phyloP scores from a whole-genome alignment of 1,140 invertebrate genomes.

The Bombus superbus region DNA sequence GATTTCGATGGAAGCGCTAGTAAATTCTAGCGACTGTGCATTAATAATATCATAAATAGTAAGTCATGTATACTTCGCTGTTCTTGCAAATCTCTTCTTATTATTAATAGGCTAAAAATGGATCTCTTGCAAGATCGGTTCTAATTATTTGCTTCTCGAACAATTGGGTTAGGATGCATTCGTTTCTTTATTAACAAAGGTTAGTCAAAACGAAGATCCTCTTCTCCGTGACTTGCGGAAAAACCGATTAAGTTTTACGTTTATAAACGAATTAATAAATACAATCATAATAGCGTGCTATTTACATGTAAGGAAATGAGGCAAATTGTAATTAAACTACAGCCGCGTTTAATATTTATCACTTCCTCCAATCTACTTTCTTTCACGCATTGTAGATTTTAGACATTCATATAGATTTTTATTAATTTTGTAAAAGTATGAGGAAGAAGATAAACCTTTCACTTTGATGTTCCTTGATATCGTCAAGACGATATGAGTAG shows the following conservation, averaged over 20 bases:
- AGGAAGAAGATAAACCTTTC: no score
- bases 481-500: no score
- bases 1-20: background rate
- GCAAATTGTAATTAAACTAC: no score
- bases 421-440: no score
- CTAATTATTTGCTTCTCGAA: background rate
- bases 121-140: background rate
- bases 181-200: background rate
- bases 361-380: no score
- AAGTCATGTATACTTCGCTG: background rate
- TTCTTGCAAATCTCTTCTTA: background rate
- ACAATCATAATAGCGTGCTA: no score
- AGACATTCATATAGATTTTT: no score
- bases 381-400: no score
- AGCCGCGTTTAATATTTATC: no score
- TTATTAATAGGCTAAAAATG: background rate
- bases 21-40: constrained; percentile 7
- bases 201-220: background rate
- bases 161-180: background rate
- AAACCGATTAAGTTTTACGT: background rate
- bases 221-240: background rate
- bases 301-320: no score
- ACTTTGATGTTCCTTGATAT: no score
- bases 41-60: constrained; percentile 19
- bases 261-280: no score